Evolutionary conservation across 2,888 invertebrate genomes (phyloP).

Genomic region (Diaphora mendica): DNA sequence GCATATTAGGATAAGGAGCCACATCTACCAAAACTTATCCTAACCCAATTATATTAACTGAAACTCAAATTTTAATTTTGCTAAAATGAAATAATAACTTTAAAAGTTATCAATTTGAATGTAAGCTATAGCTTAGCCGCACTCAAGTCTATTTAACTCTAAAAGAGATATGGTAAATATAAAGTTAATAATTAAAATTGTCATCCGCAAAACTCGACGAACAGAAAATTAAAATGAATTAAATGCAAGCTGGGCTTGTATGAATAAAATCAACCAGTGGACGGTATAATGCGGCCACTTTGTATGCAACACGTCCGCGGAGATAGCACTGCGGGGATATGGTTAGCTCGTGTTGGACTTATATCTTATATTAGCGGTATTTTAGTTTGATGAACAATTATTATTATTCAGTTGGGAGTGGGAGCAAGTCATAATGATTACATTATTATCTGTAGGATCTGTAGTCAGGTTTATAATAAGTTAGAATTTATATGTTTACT

Average conservation of each 20-base stretch:
- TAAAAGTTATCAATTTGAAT: neutral
- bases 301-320: slow-evolving; percentile 48
- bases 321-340: slow-evolving; percentile 36
- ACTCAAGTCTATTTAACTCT: slow-evolving; percentile 35
- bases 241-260: slow-evolving; percentile 43
- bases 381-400: neutral
- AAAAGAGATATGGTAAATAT: slow-evolving; percentile 38
- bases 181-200: slow-evolving; percentile 58
- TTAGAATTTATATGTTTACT: too few relatives aligned
- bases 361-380: slow-evolving; percentile 5
- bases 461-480: neutral
- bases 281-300: slow-evolving; percentile 50
- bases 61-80: neutral
- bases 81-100: neutral
- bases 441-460: too few relatives aligned
- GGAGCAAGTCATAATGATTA: neutral
- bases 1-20: neutral
- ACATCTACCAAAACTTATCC: too few relatives aligned
- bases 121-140: slow-evolving; percentile 14
- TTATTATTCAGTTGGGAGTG: neutral
- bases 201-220: slow-evolving; percentile 41
- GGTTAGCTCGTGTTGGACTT: slow-evolving; percentile 34
- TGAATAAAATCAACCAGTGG: slow-evolving; percentile 48
- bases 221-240: slow-evolving; percentile 55
- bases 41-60: too few relatives aligned